Percentiles rank a stretch among this genome's conserved stretches.
These are phyloP conservation scores for Aleiodes alternator DNA, from an alignment of 2,888 invertebrate genomes.

Conservation along the genomic window DNA sequence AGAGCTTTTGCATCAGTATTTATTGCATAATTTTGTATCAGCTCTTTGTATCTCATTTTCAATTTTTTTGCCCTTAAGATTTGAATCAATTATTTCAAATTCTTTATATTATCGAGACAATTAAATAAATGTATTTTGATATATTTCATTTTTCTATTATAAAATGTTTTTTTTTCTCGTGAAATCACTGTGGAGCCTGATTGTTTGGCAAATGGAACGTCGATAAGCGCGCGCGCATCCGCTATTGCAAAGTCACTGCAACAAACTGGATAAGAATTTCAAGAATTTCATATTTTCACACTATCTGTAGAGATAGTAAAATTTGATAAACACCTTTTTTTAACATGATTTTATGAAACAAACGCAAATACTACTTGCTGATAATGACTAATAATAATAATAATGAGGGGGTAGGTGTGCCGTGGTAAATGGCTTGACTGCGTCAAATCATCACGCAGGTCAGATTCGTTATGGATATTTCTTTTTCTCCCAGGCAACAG, in stretches of 20 bases:
- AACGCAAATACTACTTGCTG: not conserved
- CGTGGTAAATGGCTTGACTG: slow-evolving; percentile 15
- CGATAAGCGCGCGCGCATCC: slow-evolving; percentile 68
- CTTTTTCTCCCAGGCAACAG: not conserved
- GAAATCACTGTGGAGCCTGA: slow-evolving; percentile 22
- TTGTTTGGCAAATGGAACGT: slow-evolving; percentile 59
- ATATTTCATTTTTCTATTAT: slow-evolving; percentile 9
- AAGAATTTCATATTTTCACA: not conserved
- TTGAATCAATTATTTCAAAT: not conserved
- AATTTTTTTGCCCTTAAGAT: not conserved
- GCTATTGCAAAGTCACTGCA: slow-evolving; percentile 22
- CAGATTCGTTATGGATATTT: slow-evolving; percentile 34
- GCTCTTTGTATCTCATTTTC: not conserved
- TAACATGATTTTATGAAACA: not conserved
- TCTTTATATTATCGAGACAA: not conserved
- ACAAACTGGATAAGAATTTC: not conserved
- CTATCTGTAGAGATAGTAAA: too few species aligned
- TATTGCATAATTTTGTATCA: not conserved
- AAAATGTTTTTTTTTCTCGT: not conserved
- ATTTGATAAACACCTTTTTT: too few species aligned
- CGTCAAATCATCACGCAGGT: slow-evolving; percentile 41
- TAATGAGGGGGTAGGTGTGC: not conserved
- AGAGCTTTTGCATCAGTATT: slow-evolving; percentile 27
- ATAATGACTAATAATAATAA: not conserved
- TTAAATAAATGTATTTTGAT: not conserved